phyloP scores from a whole-genome alignment of 35 echinoderm and acorn worm genomes.

The Lytechinus variegatus region DNA sequence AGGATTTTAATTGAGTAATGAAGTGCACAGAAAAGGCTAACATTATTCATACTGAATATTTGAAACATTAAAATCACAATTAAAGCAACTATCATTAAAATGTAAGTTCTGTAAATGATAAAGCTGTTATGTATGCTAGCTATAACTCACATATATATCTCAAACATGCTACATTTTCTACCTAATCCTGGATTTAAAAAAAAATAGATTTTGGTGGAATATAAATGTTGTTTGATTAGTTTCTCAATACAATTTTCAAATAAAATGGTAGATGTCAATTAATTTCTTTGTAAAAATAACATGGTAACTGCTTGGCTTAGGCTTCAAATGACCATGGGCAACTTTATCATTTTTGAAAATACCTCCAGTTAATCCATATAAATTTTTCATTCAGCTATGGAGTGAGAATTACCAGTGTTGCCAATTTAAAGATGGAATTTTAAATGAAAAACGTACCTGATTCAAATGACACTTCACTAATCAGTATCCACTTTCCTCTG shows the following conservation, averaged over 20 bases:
- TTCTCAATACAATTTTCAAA: no score
- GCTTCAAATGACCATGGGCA: no score
- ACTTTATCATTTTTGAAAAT: no score
- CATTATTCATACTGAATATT: neutral
- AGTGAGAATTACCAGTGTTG: no score
- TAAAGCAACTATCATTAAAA: neutral
- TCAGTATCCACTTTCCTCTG: constrained; percentile 78
- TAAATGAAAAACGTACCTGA: constrained; percentile 70
- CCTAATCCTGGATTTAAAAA: neutral
- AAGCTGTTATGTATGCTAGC: neutral
- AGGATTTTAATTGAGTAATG: neutral
- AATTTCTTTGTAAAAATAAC: no score
- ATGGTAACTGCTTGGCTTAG: no score
- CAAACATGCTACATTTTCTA: neutral
- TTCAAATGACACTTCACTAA: constrained; percentile 85
- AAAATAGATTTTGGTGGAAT: no score
- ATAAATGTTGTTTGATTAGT: no score
- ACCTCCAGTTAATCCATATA: no score
- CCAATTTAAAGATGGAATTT: no score
- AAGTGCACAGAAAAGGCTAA: neutral
- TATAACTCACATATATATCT: neutral
- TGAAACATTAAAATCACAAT: neutral
- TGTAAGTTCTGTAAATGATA: neutral
- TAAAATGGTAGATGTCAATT: no score
- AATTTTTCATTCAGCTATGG: no score